phyloP scores from a whole-genome alignment of 1,140 invertebrate species.

The Hyles vespertilio region DNA sequence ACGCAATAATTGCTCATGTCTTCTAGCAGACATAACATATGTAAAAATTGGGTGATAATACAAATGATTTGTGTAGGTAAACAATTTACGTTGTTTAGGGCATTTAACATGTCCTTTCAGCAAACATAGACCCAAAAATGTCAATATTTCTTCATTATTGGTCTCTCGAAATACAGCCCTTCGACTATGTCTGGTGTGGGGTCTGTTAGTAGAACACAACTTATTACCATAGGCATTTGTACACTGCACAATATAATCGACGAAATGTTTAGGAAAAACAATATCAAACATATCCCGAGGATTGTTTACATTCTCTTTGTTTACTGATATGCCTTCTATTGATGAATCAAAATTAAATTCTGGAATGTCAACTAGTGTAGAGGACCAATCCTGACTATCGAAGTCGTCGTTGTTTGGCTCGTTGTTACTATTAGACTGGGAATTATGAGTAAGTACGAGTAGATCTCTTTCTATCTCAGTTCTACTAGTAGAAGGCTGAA shows the following conservation, averaged over 20 bases:
- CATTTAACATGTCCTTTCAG: conserved; percentile 31
- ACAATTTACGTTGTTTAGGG: conserved; percentile 26
- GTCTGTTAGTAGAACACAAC: conserved; percentile 18
- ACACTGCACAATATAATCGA: conserved; percentile 27
- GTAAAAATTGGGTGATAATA: no score
- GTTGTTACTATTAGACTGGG: not conserved
- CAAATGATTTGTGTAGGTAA: no score
- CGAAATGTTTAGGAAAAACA: conserved; percentile 21
- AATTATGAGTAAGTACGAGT: no score
- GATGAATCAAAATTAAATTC: conserved; percentile 25
- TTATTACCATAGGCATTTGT: conserved; percentile 23
- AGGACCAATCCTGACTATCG: no score
- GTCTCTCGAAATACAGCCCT: conserved; percentile 13
- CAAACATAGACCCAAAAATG: conserved; percentile 35
- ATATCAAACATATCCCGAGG: conserved; percentile 24
- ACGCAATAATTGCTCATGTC: conserved; percentile 39
- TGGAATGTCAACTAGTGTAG: no score
- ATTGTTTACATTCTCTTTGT: conserved; percentile 17
- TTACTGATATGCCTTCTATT: conserved; percentile 16
- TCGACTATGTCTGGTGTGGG: conserved; percentile 22
- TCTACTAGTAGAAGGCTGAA: not conserved
- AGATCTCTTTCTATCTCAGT: no score
- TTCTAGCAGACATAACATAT: conserved; percentile 34
- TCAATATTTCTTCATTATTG: no score
- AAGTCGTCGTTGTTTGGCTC: conserved; percentile 6